Percentiles rank a stretch among this genome's conserved stretches.
phyloP scores from a whole-genome alignment of 1,140 invertebrate genomes.

The Drosophila virilis region DNA sequence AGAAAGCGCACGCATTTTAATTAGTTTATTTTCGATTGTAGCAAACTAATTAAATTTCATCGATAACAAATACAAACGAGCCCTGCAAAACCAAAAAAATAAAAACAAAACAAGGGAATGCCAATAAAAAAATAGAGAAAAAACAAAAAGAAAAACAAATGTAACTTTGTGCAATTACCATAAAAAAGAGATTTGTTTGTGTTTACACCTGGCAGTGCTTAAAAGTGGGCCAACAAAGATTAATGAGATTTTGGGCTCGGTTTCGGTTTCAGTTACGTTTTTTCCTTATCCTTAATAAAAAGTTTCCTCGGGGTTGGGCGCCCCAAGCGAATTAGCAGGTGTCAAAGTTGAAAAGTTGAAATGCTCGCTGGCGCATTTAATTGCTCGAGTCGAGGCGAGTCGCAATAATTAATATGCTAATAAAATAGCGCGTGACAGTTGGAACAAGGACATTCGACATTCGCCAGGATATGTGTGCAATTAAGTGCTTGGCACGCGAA shows the following conservation, averaged over 20 bases:
- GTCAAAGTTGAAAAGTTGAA: conserved; percentile 68
- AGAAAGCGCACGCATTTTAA: conserved; percentile 17
- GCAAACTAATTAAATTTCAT: conserved; percentile 75
- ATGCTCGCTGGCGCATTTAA: conserved; percentile 58
- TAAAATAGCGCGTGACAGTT: conserved; percentile 72
- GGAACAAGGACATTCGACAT: conserved; percentile 53
- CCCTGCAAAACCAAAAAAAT: conserved; percentile 16
- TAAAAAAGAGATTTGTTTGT: conserved; percentile 80
- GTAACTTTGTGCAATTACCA: conserved; percentile 63
- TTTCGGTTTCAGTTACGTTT: neutral
- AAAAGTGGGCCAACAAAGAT: conserved; percentile 51
- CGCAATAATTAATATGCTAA: conserved; percentile 79
- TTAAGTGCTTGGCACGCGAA: conserved; percentile 38
- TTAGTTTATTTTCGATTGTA: conserved; percentile 33
- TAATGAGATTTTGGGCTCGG: conserved; percentile 59
- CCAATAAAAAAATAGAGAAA: conserved; percentile 20
- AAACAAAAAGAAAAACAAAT: conserved; percentile 54
- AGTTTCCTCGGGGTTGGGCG: conserved; percentile 7
- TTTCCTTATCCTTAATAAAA: conserved; percentile 17
- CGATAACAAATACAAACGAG: conserved; percentile 57
- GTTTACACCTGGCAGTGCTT: conserved; percentile 55
- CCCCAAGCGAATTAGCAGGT: conserved; percentile 49
- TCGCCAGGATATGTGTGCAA: conserved; percentile 16
- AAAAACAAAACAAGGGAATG: conserved; percentile 26
- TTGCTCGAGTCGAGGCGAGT: conserved; percentile 41